Evolutionary conservation across 1,140 invertebrate species (phyloP).

Genomic region (Papilio glaucus): DNA sequence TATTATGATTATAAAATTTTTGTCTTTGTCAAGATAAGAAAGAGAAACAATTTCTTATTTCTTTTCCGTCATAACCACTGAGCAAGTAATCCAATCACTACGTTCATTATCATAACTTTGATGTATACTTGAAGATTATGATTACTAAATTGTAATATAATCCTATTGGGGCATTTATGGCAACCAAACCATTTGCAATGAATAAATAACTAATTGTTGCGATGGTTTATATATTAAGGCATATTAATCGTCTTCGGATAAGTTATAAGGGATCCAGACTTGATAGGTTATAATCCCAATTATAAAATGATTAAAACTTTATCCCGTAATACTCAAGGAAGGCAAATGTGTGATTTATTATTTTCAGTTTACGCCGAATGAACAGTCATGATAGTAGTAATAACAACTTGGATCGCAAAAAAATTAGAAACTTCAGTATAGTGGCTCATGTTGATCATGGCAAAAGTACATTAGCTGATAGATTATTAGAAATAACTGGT

Average conservation of each 20-base stretch:
- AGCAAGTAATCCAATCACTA: too few species aligned
- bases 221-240: slow-evolving; percentile 27
- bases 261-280: slow-evolving; percentile 12
- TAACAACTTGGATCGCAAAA: slow-evolving; percentile 72
- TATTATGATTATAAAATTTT: not conserved
- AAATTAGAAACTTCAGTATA: slow-evolving; percentile 97
- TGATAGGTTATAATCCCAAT: slow-evolving; percentile 10
- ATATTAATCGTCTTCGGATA: slow-evolving; percentile 9
- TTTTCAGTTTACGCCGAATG: slow-evolving; percentile 46
- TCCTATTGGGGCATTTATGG: too few species aligned
- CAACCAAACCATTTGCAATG: not conserved
- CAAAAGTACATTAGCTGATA: slow-evolving; percentile 97
- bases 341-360: slow-evolving; percentile 3
- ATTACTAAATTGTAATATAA: not conserved
- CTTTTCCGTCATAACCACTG: too few species aligned
- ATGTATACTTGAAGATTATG: too few species aligned
- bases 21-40: too few species aligned
- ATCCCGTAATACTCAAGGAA: not conserved
- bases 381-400: slow-evolving; percentile 51
- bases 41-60: too few species aligned
- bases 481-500: slow-evolving; percentile 95
- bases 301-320: not conserved
- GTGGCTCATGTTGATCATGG: slow-evolving; percentile 99
- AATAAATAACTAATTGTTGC: not conserved
- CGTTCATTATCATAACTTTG: too few species aligned